Evolutionary conservation across 1,140 invertebrate genomes (phyloP), one percentile per base, ranked within the genome.

Genomic region (Neotoxoptera formosana): DNA sequence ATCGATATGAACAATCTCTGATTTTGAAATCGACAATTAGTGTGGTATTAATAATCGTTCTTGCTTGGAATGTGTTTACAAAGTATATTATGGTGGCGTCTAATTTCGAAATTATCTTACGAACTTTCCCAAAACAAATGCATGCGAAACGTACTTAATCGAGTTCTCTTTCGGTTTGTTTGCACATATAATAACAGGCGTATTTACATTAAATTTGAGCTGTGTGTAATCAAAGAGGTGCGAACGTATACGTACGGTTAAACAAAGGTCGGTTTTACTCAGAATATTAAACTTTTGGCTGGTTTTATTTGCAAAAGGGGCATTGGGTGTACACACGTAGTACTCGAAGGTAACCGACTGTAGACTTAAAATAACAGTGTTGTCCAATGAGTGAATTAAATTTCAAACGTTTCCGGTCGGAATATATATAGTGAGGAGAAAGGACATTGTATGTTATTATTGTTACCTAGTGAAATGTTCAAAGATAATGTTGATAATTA

Each of bases 191-290:
- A 87, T 87, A 87, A 87, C 45, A n/a, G 17, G 14, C 21, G 41
- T 91, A 67, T 91, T 67, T 91, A 67, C 90, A 45, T 90, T 51
- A 47, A 67, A 67, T 91, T 91, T 91, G 34, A 91, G 30, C 45
- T 25, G 47, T 48, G 30, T 48, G 30, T 91, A 67, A 67, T 76
- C 51, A 36, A 90, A 90, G 88, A 76, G 60, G 90, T 47, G 90
- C 34, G 60, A 91, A 91, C 36, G 34, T 45, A 53, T n/a, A 87
- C 11, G 14, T 51, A 91, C 30, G 30, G 56, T 91, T 91, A 76
- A 87, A 91, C 30, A 76, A 67, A 30, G 30, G 53, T 91, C 30
- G 90, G 36, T 67, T 47, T 45, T 41, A 76, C 90, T 67, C 47
- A n/a, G 60, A 76, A 76, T 76, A 91, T 76, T 91, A 47, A 91